These are phyloP conservation scores for Sylvietta virens DNA, from an alignment of 2,113 vertebrate species.

Conservation along the genomic window DNA sequence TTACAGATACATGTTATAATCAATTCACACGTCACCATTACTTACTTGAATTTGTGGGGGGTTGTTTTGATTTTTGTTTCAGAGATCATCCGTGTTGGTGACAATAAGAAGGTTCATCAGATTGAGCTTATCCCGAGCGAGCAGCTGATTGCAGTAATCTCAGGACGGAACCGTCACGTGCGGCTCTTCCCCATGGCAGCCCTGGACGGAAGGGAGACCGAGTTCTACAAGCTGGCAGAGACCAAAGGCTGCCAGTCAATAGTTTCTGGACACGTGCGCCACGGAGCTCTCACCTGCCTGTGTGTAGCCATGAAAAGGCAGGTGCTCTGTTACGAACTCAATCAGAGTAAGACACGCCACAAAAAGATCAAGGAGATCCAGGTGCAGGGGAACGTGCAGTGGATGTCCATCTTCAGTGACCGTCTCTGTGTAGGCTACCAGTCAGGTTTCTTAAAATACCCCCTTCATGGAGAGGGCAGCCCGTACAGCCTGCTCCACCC, in stretches of 20 bases:
- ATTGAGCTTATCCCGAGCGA: slow-evolving; percentile 89
- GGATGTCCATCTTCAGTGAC: slow-evolving; percentile 94
- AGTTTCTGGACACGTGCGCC: slow-evolving; percentile 83
- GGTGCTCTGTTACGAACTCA: slow-evolving; percentile 93
- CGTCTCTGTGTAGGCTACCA: slow-evolving; percentile 92
- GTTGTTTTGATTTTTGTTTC: not conserved
- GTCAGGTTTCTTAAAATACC: slow-evolving; percentile 90
- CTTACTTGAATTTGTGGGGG: not conserved
- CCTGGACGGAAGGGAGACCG: slow-evolving; percentile 89
- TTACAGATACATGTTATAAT: not conserved
- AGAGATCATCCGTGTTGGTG: slow-evolving; percentile 97
- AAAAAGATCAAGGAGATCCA: slow-evolving; percentile 91
- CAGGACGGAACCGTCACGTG: slow-evolving; percentile 94
- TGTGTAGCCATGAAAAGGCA: slow-evolving; percentile 97
- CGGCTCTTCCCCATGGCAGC: slow-evolving; percentile 89
- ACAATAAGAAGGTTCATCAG: slow-evolving; percentile 97
- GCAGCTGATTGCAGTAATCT: slow-evolving; percentile 94
- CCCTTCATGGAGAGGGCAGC: slow-evolving; percentile 82
- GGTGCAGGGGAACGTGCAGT: slow-evolving; percentile 88
- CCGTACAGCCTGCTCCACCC: slow-evolving; percentile 86
- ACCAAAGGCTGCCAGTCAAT: slow-evolving; percentile 93
- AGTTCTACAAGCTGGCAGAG: slow-evolving; percentile 91
- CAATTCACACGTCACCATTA: not conserved
- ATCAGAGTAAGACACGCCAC: slow-evolving; percentile 90
- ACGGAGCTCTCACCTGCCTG: slow-evolving; percentile 85